phyloP scores from a whole-genome alignment of 2,113 vertebrate genomes.

The Paradoxurus hermaphroditus region DNA sequence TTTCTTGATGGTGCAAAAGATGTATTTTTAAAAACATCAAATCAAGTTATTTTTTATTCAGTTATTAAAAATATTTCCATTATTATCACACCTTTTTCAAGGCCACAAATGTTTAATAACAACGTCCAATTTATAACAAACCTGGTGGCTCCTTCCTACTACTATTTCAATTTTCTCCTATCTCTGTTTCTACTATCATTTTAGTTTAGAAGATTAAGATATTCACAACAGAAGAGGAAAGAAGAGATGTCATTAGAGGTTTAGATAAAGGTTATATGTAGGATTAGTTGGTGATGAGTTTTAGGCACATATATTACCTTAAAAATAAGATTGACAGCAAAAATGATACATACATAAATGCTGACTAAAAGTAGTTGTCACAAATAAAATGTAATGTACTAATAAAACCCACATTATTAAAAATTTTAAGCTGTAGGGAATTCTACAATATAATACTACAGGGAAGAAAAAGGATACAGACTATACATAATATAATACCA shows the following conservation, averaged over 20 bases:
- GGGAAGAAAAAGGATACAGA: not conserved
- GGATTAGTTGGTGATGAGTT: not conserved
- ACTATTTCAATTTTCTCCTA: not conserved
- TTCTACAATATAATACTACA: not conserved
- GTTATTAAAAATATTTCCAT: not conserved
- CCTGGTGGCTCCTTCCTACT: not conserved
- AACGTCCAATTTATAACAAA: not conserved
- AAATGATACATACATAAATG: not conserved
- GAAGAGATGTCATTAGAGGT: not conserved
- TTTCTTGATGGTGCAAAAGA: slow-evolving; percentile 1
- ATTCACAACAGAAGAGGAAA: not conserved
- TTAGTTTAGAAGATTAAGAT: not conserved
- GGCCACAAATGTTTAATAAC: not conserved
- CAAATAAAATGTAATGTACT: not conserved
- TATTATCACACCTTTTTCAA: slow-evolving; percentile 12
- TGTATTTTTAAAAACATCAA: not conserved
- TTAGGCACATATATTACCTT: slow-evolving; percentile 29
- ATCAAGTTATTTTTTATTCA: not conserved
- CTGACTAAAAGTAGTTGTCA: not conserved
- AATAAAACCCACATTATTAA: slow-evolving; percentile 20
- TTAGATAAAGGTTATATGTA: not conserved
- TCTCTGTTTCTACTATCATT: not conserved
- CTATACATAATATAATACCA: not conserved
- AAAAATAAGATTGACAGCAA: not conserved
- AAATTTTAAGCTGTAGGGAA: not conserved